Base-by-base conservation (phyloP, 1,140 invertebrate genomes). In the Ceratina japonica region DNA sequence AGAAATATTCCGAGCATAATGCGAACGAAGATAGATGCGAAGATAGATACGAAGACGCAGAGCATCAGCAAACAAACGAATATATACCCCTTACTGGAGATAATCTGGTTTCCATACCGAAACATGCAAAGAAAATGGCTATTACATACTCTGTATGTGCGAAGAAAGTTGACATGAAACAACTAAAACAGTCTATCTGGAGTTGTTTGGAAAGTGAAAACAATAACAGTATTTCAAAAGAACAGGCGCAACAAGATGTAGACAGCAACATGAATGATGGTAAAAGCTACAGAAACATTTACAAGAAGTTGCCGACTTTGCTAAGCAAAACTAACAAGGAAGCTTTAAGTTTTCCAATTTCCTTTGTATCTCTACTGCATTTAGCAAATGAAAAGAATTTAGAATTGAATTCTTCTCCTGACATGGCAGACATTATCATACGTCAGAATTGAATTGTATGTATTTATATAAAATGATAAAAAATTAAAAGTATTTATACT, bases 141-240 rank as follows among this genome's bases (percentile, higher is more conserved):
- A 95, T 97, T 74, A 93, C 94, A 1, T 97, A 96, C 89, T 95
- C 96, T 15, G 94, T 95, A 90, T 93, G 94, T 80, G 96, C 96
- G 0, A 97, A 97, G 85, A 96, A 95, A 86, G 94, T 97, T 12
- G 95, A 97, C 87, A 96, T 97, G 93, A 95, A 95, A 81, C 94
- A 95, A 87, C 86, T 97, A 13, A 97, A 97, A 88, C 90, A 92
- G 52, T 93, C 93, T 5, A 95, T 97, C 71, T 97, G 96, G 96
- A 93, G 93, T 79, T 92, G 92, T 85, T 91, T 92, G 0, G 84
- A 59, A 31, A 52, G 80, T 44, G 15, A 75, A 70, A 8, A 75
- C 75, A 65, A 44, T 73, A 92, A 80, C 24, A 75, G 12, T 88
- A 90, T 52, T 44, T 10, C 27, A 31, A 59, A 58, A 18, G 27